A percentile compares a stretch with the other conserved stretches of the same genome.
Conservation (phyloP, 2,113 vertebrate genomes). For the Epinephelus lanceolatus region DNA sequence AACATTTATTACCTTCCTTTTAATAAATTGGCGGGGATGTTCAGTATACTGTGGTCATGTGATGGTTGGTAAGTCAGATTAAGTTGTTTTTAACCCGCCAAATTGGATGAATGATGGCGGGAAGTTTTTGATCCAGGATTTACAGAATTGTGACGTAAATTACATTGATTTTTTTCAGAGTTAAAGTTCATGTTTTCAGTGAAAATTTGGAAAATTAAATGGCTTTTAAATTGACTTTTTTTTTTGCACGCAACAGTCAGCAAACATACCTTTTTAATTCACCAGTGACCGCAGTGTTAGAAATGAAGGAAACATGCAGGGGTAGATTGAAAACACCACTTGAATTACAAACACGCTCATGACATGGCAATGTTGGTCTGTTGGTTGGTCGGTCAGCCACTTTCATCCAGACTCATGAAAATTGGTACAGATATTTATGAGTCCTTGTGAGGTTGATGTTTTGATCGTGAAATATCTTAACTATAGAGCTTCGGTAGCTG, state of each 20-base stretch:
- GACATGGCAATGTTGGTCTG: no score
- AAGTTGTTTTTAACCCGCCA: not conserved
- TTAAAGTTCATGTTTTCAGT: not conserved
- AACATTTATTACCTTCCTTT: conserved; percentile 44
- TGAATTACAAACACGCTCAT: no score
- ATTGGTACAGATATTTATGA: no score
- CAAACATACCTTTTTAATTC: not conserved
- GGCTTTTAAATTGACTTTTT: no score
- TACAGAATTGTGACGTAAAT: not conserved
- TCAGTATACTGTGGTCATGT: not conserved
- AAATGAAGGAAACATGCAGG: no score
- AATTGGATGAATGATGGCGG: not conserved
- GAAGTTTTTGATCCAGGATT: conserved; percentile 2
- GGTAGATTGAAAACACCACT: no score
- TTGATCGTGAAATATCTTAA: no score
- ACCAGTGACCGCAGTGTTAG: not conserved
- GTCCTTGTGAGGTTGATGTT: no score
- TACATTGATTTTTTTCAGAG: no score
- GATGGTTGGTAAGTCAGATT: not conserved
- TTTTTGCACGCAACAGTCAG: not conserved
- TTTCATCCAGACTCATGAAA: no score
- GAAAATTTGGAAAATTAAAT: not conserved
- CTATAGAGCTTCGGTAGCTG: no score
- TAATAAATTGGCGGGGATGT: conserved; percentile 19
- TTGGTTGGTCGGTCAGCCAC: no score